These are phyloP conservation scores for Gobius niger DNA, from an alignment of 2,113 vertebrate genomes.

Conservation along the genomic window DNA sequence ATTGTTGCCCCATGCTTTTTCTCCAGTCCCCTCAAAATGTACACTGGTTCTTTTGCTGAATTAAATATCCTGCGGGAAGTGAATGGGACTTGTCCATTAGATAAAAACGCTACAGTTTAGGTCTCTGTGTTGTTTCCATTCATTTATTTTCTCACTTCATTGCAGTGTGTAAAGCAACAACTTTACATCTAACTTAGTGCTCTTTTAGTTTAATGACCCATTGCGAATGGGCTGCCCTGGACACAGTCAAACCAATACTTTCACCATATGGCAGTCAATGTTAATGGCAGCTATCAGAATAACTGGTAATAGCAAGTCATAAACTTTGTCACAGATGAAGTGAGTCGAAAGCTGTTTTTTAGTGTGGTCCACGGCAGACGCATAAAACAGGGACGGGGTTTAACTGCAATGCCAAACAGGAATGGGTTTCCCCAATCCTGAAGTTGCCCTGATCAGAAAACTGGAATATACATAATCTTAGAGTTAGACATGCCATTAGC, in stretches of 20 bases:
- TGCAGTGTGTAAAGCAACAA: constrained; percentile 41
- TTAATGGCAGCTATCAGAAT: constrained; percentile 34
- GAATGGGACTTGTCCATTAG: not conserved
- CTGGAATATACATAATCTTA: too few relatives aligned
- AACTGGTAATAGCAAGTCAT: constrained; percentile 43
- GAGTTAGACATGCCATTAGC: too few relatives aligned
- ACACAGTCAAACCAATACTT: constrained; percentile 35
- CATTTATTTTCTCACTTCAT: constrained; percentile 47
- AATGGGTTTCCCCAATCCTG: constrained; percentile 4
- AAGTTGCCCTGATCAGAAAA: too few relatives aligned
- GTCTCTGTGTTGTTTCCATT: constrained; percentile 8
- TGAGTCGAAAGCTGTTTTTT: constrained; percentile 44
- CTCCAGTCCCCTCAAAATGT: too few relatives aligned
- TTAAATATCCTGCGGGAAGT: too few relatives aligned
- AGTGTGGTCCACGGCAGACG: constrained; percentile 46
- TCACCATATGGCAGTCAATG: constrained; percentile 55
- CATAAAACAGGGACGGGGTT: constrained; percentile 44
- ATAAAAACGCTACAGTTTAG: not conserved
- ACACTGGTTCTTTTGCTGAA: too few relatives aligned
- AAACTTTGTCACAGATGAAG: constrained; percentile 54
- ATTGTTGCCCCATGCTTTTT: too few relatives aligned
- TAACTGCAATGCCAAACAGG: constrained; percentile 40
- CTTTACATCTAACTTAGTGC: constrained; percentile 37
- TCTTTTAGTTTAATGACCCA: constrained; percentile 50
- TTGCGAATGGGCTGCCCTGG: constrained; percentile 27